Evolutionary conservation across 2,888 invertebrate species (phyloP).

Genomic region (Hirtodrosophila histrioides): DNA sequence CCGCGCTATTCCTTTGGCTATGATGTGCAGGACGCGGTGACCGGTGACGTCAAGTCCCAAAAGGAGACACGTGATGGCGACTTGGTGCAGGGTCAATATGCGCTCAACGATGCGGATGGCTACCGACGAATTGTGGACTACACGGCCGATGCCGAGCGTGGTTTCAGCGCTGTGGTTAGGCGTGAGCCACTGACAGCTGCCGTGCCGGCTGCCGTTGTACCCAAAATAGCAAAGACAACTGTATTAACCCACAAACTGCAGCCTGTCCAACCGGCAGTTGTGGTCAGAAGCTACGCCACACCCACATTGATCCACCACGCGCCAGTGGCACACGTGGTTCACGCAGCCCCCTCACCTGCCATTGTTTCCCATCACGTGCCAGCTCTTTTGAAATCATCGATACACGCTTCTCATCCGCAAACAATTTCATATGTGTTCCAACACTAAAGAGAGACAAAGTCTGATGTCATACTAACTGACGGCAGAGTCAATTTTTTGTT

Average conservation of each 20-base stretch:
- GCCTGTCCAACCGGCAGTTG: constrained; percentile 47
- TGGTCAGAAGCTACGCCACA: constrained; percentile 58
- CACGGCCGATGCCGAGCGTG: constrained; percentile 85
- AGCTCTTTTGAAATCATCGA: constrained; percentile 58
- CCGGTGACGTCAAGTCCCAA: constrained; percentile 85
- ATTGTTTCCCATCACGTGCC: constrained; percentile 69
- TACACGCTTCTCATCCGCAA: constrained; percentile 67
- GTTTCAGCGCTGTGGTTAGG: constrained; percentile 86
- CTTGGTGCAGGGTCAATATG: constrained; percentile 85
- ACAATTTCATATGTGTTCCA: constrained; percentile 76
- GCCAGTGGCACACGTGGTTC: constrained; percentile 64
- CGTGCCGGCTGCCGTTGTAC: constrained; percentile 34
- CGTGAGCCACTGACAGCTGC: constrained; percentile 83
- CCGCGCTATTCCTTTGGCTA: constrained; percentile 85
- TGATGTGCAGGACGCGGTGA: constrained; percentile 84
- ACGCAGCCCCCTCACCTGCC: constrained; percentile 57
- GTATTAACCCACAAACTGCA: constrained; percentile 29
- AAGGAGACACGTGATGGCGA: constrained; percentile 85
- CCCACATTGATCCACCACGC: constrained; percentile 75
- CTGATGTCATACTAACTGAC: constrained; percentile 18
- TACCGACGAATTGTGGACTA: constrained; percentile 86
- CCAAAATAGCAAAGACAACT: constrained; percentile 23
- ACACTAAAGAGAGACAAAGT: constrained; percentile 26
- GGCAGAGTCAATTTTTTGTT: constrained; percentile 5
- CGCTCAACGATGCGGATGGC: constrained; percentile 86